Evolutionary conservation across 2,113 vertebrate species (phyloP), one percentile per base, ranked within the genome.

Genomic region (Zosterops lateralis): DNA sequence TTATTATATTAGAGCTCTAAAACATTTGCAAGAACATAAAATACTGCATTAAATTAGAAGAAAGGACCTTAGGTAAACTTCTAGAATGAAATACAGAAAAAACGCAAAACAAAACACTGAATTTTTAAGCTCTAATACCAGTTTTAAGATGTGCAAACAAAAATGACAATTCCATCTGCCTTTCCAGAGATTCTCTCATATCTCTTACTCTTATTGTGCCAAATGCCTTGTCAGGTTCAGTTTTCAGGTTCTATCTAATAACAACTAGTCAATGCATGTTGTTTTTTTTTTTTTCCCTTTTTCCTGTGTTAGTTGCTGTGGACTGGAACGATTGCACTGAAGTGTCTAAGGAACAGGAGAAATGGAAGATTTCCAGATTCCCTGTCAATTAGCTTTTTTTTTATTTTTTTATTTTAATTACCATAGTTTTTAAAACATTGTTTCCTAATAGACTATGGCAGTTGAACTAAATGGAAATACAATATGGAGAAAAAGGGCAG

Each of bases 131-230:
- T 57, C 8, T 29, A 62, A 54, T 60, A 56, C 28, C 1, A 38
- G 1, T 48, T 83, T 60, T 22, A 56, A 66, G 22, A 66, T 56
- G 22, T 40, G 13, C 7, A 75, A 56, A 67, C 34, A 90, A 78
- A 64, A 3, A 5, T 50, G 19, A 16, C 4, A 29, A 45, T 61
- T 67, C 17, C 17, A 29, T 58, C 13, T 2, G 0, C 7, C 8
- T 67, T 71, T 77, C 31, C 48, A 78, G 80, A 62, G 5, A 47
- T 77, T 74, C 29, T 54, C 16, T 74, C 25, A 12, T 57, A 22
- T 5, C 1, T 67, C 10, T 26, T 75, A 25, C 12, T 65, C 20
- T 79, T 66, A 25, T 5, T 53, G 6, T 44, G 45, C 5, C 32
- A 74, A 79, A 58, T 44, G 4, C 7, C 20, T 60, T 60, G 22